A percentile compares a stretch with the other conserved stretches of the same genome.
Conservation (phyloP, 2,113 vertebrate species). For the Chaetorhynchus papuensis region DNA sequence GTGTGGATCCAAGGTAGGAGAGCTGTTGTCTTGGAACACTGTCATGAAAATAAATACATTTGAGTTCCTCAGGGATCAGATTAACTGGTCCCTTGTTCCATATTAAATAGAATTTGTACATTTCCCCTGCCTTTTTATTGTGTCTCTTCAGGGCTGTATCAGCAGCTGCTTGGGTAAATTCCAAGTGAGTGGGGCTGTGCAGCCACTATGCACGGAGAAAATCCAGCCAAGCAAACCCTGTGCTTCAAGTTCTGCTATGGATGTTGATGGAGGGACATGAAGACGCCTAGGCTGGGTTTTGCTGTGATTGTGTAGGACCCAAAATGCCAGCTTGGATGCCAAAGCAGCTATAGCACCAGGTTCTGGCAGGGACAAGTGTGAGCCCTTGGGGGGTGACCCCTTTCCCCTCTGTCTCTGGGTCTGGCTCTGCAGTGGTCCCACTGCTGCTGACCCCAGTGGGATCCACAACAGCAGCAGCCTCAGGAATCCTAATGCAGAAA, state of each 20-base stretch:
- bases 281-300: background rate
- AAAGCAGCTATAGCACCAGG: background rate
- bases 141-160: background rate
- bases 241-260: background rate
- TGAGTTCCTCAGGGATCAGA: background rate
- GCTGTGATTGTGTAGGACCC: background rate
- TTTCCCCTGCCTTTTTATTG: constrained; percentile 1
- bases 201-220: background rate
- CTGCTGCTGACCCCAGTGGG: background rate
- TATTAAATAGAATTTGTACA: constrained; percentile 1
- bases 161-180: constrained; percentile 40
- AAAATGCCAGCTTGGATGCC: background rate
- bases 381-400: background rate
- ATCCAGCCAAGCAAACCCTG: background rate
- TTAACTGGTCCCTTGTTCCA: background rate
- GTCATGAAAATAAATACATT: background rate
- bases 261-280: background rate
- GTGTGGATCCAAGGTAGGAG: background rate
- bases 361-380: background rate
- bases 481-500: background rate
- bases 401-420: background rate
- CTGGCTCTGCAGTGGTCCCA: background rate
- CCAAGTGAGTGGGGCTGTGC: background rate
- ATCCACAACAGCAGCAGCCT: background rate
- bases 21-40: background rate